Evolutionary conservation across 92 coral and sea anemone species (phyloP).

Genomic region (Galaxea fascicularis): DNA sequence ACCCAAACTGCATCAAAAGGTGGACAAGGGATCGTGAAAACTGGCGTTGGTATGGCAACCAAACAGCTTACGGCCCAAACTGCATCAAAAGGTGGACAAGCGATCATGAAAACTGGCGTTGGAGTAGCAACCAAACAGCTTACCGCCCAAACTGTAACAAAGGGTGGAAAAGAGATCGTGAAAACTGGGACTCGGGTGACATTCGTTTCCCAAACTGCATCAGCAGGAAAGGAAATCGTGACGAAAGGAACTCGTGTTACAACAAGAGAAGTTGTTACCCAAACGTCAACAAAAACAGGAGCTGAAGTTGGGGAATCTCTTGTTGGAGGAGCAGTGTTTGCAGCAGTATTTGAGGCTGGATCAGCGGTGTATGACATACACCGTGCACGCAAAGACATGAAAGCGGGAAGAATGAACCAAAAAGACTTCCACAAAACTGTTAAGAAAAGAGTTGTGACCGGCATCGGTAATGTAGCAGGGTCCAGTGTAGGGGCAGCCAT

Average conservation of each 20-base stretch:
- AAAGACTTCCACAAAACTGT: not conserved
- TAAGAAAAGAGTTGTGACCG: slow-evolving; percentile 23
- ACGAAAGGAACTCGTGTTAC: not conserved
- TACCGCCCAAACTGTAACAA: not conserved
- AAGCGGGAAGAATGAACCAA: slow-evolving; percentile 10
- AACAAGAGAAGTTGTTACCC: not conserved
- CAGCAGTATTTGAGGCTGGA: not conserved
- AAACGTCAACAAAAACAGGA: not conserved
- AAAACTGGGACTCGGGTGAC: not conserved
- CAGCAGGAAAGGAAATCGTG: not conserved
- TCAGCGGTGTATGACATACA: not conserved
- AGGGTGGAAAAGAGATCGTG: not conserved
- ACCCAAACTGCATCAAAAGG: not conserved
- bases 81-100: not conserved
- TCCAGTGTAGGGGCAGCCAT: slow-evolving; percentile 22
- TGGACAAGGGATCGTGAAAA: not conserved
- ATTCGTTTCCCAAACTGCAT: too few relatives aligned
- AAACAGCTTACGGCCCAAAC: not conserved
- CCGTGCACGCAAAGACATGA: not conserved
- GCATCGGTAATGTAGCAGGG: slow-evolving; percentile 19
- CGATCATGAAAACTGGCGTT: not conserved
- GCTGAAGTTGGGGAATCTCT: not conserved
- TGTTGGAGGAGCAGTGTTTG: not conserved
- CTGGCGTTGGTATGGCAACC: not conserved
- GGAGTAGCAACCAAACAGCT: not conserved